Evolutionary conservation across 64 coral and sea anemone genomes (phyloP).

Genomic region (Anthopleura sola): DNA sequence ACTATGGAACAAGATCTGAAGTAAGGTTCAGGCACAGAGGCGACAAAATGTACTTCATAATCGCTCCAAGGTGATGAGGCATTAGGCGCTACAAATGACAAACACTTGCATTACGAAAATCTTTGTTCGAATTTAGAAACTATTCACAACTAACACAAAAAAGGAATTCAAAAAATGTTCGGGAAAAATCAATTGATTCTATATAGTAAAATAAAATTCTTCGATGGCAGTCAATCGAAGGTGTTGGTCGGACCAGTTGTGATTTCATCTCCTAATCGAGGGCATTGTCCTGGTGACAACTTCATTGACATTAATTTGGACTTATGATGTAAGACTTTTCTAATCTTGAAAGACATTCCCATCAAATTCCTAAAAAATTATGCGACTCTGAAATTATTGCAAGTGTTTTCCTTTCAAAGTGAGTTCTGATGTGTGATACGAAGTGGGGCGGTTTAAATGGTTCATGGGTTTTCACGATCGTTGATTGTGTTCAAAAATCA

Average conservation of each 20-base stretch:
- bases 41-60: background rate
- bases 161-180: background rate
- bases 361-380: background rate
- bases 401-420: no score
- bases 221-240: background rate
- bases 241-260: background rate
- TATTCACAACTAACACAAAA: background rate
- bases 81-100: background rate
- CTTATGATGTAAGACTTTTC: constrained; percentile 4
- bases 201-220: background rate
- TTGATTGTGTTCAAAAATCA: constrained; percentile 27
- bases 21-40: background rate
- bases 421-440: background rate
- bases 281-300: constrained; percentile 1
- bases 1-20: background rate
- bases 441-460: background rate
- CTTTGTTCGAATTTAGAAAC: background rate
- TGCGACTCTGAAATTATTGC: background rate
- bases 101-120: background rate
- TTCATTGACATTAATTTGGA: background rate
- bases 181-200: no score
- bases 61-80: background rate
- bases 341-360: background rate
- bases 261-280: background rate
- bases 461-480: background rate